Evolutionary conservation across 2,888 invertebrate genomes (phyloP).

Genomic region (Calameuta pallipes): DNA sequence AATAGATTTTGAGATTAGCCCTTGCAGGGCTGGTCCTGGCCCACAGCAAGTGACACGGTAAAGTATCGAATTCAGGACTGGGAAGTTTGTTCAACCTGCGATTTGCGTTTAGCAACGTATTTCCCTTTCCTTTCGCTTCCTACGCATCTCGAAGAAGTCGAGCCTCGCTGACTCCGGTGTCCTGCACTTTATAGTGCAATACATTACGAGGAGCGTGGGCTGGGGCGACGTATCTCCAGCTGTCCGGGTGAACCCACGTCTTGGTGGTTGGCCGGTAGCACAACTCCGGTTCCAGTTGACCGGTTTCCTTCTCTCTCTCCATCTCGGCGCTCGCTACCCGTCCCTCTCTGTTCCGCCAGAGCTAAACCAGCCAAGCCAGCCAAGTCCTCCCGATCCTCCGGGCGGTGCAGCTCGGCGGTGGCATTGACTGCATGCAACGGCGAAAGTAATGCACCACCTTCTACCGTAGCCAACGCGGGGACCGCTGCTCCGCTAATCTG

Average conservation of each 20-base stretch:
- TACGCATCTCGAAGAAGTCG: constrained; percentile 44
- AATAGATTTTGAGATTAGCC: neutral
- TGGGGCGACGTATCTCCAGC: constrained; percentile 47
- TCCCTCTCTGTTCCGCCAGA: neutral
- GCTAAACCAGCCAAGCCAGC: neutral
- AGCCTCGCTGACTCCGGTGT: constrained; percentile 31
- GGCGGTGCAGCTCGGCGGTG: constrained; percentile 31
- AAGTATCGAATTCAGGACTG: neutral
- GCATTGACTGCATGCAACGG: constrained; percentile 51
- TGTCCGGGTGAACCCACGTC: constrained; percentile 52
- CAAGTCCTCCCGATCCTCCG: neutral
- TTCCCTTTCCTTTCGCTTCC: constrained; percentile 53
- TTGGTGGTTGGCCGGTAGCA: constrained; percentile 43
- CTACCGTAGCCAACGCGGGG: neutral
- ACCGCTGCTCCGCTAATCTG: constrained; percentile 35
- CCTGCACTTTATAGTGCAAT: constrained; percentile 52
- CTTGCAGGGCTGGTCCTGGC: neutral
- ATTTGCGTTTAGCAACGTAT: constrained; percentile 30
- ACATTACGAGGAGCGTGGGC: constrained; percentile 46
- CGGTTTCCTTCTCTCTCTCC: constrained; percentile 32
- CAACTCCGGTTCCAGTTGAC: constrained; percentile 53
- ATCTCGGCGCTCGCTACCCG: constrained; percentile 1
- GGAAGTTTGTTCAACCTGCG: constrained; percentile 43
- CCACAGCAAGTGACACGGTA: too few species aligned
- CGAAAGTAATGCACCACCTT: constrained; percentile 53